Evolutionary conservation across 2,113 vertebrate genomes (phyloP), one percentile per base, ranked within the genome.

Genomic region (Ceratotherium simum): DNA sequence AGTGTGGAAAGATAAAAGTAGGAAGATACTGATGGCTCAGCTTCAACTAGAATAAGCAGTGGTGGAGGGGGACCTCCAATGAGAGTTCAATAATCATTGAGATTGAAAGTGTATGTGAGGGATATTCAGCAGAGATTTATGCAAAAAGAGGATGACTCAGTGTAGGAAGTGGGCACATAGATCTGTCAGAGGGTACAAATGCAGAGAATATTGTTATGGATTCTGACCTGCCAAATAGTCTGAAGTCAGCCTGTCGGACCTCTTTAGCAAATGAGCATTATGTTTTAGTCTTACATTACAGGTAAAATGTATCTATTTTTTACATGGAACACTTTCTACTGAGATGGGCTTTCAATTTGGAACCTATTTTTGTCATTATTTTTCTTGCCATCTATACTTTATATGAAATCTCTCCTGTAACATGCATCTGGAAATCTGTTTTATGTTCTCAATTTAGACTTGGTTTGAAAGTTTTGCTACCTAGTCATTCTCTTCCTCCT

Each of bases 381-480:
- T 96, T 79, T 67, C 51, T 94, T 65, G n/a, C 10, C 11, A 56
- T 81, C 36, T 78, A 1, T 51, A n/a, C 16, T 18, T 58, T 72
- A 39, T 7, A 16, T 58, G 31, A 88, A 92, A 56, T 48, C 25
- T 8, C 27, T 94, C 29, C 54, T 75, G 8, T n/a, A 84, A 76
- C 14, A 46, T 58, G 31, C 6, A 62, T 1, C 56, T 76, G 78
- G 60, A 89, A 94, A 20, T 75, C 42, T 25, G 23, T 72, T 90
- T 90, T 21, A 12, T 69, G 20, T 67, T 95, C 75, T 92, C 9
- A 82, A 33, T 88, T 83, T 67, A 73, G 21, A 92, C 58, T 58
- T 76, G 46, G 8, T 51, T 90, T 54, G 33, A 79, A 92, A 92
- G 7, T 95, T 91, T 81, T 84, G 9, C 76, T 73, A 29, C 33